Conservation (phyloP, 92 coral and sea anemone species). For the Parazoanthus atlanticus region DNA sequence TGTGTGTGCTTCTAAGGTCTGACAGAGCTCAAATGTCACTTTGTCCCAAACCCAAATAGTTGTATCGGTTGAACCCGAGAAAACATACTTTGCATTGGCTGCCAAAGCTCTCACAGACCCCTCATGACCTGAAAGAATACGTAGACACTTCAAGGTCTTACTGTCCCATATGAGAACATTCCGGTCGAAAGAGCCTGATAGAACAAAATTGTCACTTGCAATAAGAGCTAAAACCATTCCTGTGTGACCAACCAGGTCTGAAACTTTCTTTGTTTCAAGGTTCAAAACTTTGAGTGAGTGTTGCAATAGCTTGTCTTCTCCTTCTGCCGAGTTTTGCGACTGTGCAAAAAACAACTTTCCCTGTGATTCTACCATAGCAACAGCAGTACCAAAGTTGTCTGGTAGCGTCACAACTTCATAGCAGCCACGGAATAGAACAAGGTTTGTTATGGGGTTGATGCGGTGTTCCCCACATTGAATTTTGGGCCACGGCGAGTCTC, state of each 20-base stretch:
- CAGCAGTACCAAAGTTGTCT: constrained; percentile 60
- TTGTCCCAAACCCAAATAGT: constrained; percentile 82
- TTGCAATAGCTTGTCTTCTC: constrained; percentile 55
- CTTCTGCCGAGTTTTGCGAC: constrained; percentile 39
- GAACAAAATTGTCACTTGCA: constrained; percentile 55
- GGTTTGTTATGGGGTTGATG: constrained; percentile 70
- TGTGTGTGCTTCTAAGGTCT: constrained; percentile 68
- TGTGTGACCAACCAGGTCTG: constrained; percentile 81
- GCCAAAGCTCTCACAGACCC: constrained; percentile 86
- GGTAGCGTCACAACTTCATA: constrained; percentile 55
- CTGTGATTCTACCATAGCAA: constrained; percentile 71
- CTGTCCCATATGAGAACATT: constrained; percentile 85
- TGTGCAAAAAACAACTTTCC: constrained; percentile 77
- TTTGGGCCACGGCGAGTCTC: constrained; percentile 65
- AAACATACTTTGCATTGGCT: constrained; percentile 62
- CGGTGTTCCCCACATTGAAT: constrained; percentile 55
- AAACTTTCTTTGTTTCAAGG: constrained; percentile 61
- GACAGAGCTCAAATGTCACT: constrained; percentile 69
- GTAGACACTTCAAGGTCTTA: constrained; percentile 64
- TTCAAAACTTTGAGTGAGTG: constrained; percentile 74
- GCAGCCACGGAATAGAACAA: constrained; percentile 66
- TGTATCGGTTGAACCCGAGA: constrained; percentile 86
- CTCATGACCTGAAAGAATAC: constrained; percentile 82
- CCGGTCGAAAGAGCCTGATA: constrained; percentile 91
- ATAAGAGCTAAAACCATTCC: constrained; percentile 73